Evolutionary conservation across 2,113 vertebrate species (phyloP).

Genomic region (Rhodinocichla rosea): DNA sequence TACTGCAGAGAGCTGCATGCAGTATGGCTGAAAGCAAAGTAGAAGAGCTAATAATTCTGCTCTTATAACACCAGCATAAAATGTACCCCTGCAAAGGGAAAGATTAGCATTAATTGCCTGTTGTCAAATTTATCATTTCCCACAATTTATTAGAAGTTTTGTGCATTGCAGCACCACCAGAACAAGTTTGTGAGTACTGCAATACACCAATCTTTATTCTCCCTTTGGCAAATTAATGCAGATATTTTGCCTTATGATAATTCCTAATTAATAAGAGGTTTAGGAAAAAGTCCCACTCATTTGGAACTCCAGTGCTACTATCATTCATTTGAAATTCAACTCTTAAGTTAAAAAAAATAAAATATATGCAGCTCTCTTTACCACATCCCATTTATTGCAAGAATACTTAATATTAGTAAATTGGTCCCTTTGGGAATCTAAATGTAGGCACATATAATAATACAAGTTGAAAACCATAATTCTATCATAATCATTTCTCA

Average conservation of each 20-base stretch:
- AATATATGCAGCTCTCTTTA: constrained; percentile 28
- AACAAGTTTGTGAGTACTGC: constrained; percentile 26
- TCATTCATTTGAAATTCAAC: constrained; percentile 69
- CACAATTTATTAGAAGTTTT: constrained; percentile 59
- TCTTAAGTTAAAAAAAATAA: background rate
- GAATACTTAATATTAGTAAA: constrained; percentile 75
- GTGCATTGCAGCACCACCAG: constrained; percentile 41
- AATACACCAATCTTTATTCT: constrained; percentile 54
- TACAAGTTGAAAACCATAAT: constrained; percentile 66
- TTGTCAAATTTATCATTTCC: constrained; percentile 59
- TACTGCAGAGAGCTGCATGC: background rate
- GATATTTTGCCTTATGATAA: constrained; percentile 60
- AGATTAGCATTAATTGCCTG: constrained; percentile 55
- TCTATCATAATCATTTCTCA: constrained; percentile 73
- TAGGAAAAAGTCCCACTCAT: constrained; percentile 45
- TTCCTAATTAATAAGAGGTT: constrained; percentile 62
- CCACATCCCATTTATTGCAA: constrained; percentile 58
- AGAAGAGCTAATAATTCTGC: constrained; percentile 15
- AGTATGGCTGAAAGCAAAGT: background rate
- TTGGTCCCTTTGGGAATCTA: constrained; percentile 80
- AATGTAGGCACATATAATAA: constrained; percentile 67
- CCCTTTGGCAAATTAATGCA: constrained; percentile 47
- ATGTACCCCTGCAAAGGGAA: constrained; percentile 28
- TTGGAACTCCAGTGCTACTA: constrained; percentile 45
- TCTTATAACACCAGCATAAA: constrained; percentile 46